Evolutionary conservation across 2,888 invertebrate genomes (phyloP), one percentile per base, ranked within the genome.

Genomic region (Nezara viridula): DNA sequence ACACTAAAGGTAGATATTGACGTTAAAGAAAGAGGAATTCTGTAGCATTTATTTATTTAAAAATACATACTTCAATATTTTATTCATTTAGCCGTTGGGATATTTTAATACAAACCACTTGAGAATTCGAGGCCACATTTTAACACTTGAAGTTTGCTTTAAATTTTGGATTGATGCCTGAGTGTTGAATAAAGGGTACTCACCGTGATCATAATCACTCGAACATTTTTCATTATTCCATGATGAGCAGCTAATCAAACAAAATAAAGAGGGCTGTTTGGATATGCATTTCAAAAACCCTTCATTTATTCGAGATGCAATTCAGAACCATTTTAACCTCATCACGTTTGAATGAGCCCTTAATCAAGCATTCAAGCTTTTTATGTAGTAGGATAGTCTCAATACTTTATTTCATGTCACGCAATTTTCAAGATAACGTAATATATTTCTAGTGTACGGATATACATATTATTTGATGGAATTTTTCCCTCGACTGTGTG

Each of bases 271-370:
- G 66, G 32, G 19, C 32, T 73, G 19, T 37, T 73, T 37, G 32
- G 32, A 37, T 37, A 73, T 37, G 66, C 32, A 37, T 73, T 73
- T 37, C 32, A 73, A 32, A 73, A 73, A 73, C 66, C 32, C 66
- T 73, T 73, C 66, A 73, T 73, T 73, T 73, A 73, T 73, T 37
- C 66, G 37, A 73, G 37, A 73, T 73, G 14, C 27, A 73, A 32
- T 73, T 7, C 66, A 73, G 16, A 73, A 14, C 66, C 66, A 73
- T 73, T 37, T 73, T 37, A 73, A 73, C 6, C 60, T 60, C 12
- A 27, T 60, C 27, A 27, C 37, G 37, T 73, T 37, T 73, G 66
- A 73, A 73, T 73, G 66, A 37, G 66, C 37, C 32, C 66, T 73
- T 73, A 73, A 21, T 37, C 66, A 73, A 37, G 37, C 66, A 73